Base-by-base conservation (phyloP, 2,888 invertebrate species). In the Rhagonycha lutea region DNA sequence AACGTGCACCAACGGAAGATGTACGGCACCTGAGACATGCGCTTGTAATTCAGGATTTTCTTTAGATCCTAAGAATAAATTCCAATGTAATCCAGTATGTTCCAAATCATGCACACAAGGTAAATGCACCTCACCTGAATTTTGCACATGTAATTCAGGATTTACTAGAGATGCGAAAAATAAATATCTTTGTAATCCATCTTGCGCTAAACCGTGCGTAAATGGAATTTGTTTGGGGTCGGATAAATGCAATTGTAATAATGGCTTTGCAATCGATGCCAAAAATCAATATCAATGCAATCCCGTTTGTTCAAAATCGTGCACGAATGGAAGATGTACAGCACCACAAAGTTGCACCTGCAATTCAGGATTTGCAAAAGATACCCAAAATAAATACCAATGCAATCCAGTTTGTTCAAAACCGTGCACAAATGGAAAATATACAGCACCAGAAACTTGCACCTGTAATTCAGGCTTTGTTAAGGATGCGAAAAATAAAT, bases 1-100 rank as follows among this genome's bases (percentile, higher is more conserved):
- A 14, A 94, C 94, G 0, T 95, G 95, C 81, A 89, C 89, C 5
- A 94, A 95, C 83, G 95, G 94, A 0, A 89, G 90, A 18, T 95
- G 95, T 81, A 91, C 93, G 0, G 91, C 91, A 0, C 94, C 94
- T 0, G 92, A 94, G 85, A 90, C 92, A 82, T 95, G 95, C 83
- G 89, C 93, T 75, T 95, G 95, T 83, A 92, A 92, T 81, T 89
- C 90, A 0, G 95, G 95, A 0, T 95, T 89, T 84, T 85, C 88
- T 72, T 93, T 92, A 81, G 92, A 93, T 81, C 89, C 90, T 1
- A 93, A 92, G 81, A 70, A 72, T 67, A 29, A 68, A 47, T 78
- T 70, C 12, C 47, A 73, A 1, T 86, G 86, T 65, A 78, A 79
- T 9, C 85, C 87, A 0, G 67, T 84, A 1, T 90, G 90, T 78